A percentile compares a stretch with the other conserved stretches of the same genome.
Evolutionary conservation across 92 coral and sea anemone species (phyloP).

Genomic region (Siderastrea radians): DNA sequence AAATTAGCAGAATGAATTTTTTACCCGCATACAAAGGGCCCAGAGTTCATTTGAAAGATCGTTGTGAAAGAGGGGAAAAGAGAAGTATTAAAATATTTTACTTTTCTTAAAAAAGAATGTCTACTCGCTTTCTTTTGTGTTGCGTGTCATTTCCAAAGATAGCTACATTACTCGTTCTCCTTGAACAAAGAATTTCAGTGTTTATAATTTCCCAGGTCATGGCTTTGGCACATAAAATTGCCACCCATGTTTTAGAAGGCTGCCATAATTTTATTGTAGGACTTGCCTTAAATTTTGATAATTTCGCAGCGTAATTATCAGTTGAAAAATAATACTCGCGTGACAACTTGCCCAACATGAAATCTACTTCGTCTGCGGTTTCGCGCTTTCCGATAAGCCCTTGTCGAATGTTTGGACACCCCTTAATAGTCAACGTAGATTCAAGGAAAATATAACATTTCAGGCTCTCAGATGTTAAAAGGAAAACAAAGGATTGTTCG

Average conservation of each 20-base stretch:
- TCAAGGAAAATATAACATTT: too few relatives aligned
- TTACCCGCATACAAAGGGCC: conserved; percentile 17
- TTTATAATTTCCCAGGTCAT: conserved; percentile 10
- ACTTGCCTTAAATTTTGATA: too few relatives aligned
- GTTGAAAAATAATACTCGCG: too few relatives aligned
- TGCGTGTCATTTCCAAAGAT: conserved; percentile 28
- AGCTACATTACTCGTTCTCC: conserved; percentile 1
- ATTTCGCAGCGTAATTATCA: too few relatives aligned
- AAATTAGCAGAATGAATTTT: conserved; percentile 12
- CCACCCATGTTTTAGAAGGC: background rate
- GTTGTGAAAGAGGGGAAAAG: background rate
- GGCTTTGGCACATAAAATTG: background rate
- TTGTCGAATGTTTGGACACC: too few relatives aligned
- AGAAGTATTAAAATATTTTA: conserved; percentile 1
- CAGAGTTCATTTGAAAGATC: background rate
- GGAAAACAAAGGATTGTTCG: too few relatives aligned
- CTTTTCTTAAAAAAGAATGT: conserved; percentile 19
- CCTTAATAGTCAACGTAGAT: too few relatives aligned
- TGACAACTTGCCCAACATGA: too few relatives aligned
- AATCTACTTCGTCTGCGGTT: too few relatives aligned
- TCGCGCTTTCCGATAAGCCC: too few relatives aligned
- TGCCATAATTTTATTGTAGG: background rate
- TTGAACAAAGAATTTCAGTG: conserved; percentile 5
- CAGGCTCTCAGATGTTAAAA: too few relatives aligned
- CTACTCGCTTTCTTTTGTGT: background rate